These are phyloP conservation scores for Sebastiscus albofasciatus DNA, from an alignment of 2,797 vertebrate genomes.

Conservation along the genomic window DNA sequence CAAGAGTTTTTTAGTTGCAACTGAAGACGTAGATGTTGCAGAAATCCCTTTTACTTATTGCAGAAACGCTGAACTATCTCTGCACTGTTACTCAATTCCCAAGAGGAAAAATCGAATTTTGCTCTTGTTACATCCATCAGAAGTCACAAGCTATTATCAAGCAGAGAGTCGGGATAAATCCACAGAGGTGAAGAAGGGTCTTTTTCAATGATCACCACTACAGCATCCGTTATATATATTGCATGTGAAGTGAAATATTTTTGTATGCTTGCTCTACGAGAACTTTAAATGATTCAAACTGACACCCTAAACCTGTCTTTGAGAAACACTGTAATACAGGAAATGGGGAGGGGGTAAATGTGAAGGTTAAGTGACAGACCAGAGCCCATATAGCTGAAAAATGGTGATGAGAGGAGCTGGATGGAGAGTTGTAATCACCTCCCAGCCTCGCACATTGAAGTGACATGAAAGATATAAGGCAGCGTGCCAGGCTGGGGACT, in stretches of 20 bases:
- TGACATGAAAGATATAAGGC: slow-evolving; percentile 62
- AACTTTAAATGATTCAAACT: background rate
- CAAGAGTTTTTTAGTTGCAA: background rate
- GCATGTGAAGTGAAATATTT: background rate
- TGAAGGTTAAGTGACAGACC: slow-evolving; percentile 71
- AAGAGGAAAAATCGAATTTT: background rate
- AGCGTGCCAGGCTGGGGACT: slow-evolving; percentile 25
- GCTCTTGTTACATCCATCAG: background rate
- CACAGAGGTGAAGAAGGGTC: background rate
- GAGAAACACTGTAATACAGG: slow-evolving; percentile 12
- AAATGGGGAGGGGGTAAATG: slow-evolving; percentile 1
- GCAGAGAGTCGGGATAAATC: background rate
- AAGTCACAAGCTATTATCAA: background rate
- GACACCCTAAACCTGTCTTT: background rate
- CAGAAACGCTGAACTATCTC: background rate
- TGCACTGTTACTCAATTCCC: background rate
- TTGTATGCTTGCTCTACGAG: background rate
- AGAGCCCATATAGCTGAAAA: slow-evolving; percentile 53
- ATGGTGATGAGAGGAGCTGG: slow-evolving; percentile 64
- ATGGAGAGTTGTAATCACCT: slow-evolving; percentile 54
- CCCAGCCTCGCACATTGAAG: slow-evolving; percentile 31
- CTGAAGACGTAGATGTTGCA: background rate
- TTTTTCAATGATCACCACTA: background rate
- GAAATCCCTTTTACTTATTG: background rate
- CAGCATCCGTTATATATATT: background rate